Conservation (phyloP, 2,888 invertebrate genomes). For the Lithosia quadra region DNA sequence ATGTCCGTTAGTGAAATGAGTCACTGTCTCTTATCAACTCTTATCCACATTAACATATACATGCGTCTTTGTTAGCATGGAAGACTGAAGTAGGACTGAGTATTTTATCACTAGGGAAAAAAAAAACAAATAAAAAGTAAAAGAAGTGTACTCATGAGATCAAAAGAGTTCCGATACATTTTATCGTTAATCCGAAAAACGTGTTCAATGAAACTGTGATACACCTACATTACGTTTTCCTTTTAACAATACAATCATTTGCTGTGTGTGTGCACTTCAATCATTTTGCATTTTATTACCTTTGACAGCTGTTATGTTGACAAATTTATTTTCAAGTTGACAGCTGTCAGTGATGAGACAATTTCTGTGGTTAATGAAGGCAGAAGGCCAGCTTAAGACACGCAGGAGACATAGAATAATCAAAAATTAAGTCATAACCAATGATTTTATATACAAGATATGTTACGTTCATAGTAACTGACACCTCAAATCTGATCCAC, state of each 20-base stretch:
- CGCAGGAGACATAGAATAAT: no score
- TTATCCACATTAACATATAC: no score
- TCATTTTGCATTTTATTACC: not conserved
- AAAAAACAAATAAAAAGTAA: not conserved
- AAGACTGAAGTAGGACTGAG: no score
- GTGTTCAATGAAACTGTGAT: not conserved
- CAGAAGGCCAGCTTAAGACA: no score
- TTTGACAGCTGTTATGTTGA: not conserved
- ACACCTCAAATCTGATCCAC: no score
- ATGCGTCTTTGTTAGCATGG: no score
- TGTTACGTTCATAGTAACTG: no score
- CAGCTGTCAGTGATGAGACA: not conserved
- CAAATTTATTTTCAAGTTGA: not conserved
- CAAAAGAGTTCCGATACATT: not conserved
- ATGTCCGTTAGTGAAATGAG: no score
- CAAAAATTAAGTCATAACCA: not conserved
- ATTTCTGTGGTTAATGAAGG: no score
- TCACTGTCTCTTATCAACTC: no score
- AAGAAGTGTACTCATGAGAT: not conserved
- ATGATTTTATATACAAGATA: no score
- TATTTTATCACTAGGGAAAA: not conserved
- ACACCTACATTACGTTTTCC: not conserved
- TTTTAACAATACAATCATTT: not conserved
- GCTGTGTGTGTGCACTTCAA: not conserved
- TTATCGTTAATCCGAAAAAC: slow-evolving; percentile 4